Base-by-base conservation (phyloP, 1,140 invertebrate species). In the Zaprionus davidi region DNA sequence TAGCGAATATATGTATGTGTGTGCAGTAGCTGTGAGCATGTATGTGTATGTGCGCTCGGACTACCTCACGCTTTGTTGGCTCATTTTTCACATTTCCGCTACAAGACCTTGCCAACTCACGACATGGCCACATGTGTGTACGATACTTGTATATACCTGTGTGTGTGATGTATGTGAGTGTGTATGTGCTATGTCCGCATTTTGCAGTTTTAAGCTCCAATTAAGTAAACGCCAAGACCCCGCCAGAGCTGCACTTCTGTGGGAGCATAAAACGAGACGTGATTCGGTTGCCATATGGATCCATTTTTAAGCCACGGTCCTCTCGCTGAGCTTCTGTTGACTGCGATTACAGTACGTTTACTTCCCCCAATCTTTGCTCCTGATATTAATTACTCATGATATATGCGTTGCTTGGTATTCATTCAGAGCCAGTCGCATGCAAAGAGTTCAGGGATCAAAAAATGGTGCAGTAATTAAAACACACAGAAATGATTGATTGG, bases 161-260 rank as follows among this genome's bases (percentile, higher is more conserved):
- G 65, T 53, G 34, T 17, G 44, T 59, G 24, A 26, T 26, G 38
- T 69, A 5, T 28, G 9, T 55, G 11, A 13, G 15, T 41, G 24
- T 15, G 15, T 13, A 22, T 46, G 6, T 46, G 55, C 24, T 6
- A 63, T 49, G 55, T 62, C 59, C 73, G 79, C 75, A 82, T 76
- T 82, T 76, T 84, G 59, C 84, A 59, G 74, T 76, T 83, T 87
- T 81, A 81, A 87, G 80, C 81, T 66, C 74, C 84, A 87, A 88
- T 90, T 90, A 90, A 90, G 85, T 84, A 81, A 88, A 90, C 74
- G 78, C 78, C 81, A 73, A 53, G 69, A 51, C 24, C 26, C 13
- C 7, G 53, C 51, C 24, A 68, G 80, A 26, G 41, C 22, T 46
- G 38, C 56, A 58, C 36, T 62, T 41, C 12, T 7, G 64, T 22